Conservation (phyloP, 2,113 vertebrate genomes). For the Irena cyanogastra region DNA sequence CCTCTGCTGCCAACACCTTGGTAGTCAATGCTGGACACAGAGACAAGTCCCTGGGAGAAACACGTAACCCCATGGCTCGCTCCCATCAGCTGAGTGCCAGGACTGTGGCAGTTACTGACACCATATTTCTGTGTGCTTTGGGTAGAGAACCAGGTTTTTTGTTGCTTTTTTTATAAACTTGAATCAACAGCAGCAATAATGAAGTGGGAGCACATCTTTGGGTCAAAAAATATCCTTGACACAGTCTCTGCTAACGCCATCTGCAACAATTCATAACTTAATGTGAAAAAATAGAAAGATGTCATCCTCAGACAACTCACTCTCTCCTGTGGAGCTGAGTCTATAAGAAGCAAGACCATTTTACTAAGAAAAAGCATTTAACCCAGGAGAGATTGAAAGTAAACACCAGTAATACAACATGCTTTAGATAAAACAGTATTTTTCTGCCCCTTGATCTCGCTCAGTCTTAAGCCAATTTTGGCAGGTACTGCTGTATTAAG, state of each 20-base stretch:
- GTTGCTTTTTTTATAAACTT: not conserved
- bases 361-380: conserved; percentile 33
- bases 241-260: not conserved
- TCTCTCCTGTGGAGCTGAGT: not conserved
- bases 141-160: not conserved
- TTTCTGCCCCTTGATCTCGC: conserved; percentile 50
- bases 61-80: rapidly evolving
- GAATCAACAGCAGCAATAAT: not conserved
- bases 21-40: not conserved
- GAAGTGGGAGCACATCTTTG: not conserved
- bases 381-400: conserved; percentile 23
- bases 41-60: not conserved
- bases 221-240: not conserved
- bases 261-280: not conserved
- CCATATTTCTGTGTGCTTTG: not conserved
- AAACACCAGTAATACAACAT: conserved; percentile 24
- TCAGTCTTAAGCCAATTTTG: conserved; percentile 64
- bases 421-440: conserved; percentile 65
- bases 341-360: not conserved
- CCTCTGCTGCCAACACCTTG: not conserved
- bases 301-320: not conserved
- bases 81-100: not conserved
- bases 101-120: not conserved
- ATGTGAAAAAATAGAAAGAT: not conserved
- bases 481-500: conserved; percentile 59